Base-by-base conservation (phyloP, 2,888 invertebrate genomes). In the Tuta absoluta region DNA sequence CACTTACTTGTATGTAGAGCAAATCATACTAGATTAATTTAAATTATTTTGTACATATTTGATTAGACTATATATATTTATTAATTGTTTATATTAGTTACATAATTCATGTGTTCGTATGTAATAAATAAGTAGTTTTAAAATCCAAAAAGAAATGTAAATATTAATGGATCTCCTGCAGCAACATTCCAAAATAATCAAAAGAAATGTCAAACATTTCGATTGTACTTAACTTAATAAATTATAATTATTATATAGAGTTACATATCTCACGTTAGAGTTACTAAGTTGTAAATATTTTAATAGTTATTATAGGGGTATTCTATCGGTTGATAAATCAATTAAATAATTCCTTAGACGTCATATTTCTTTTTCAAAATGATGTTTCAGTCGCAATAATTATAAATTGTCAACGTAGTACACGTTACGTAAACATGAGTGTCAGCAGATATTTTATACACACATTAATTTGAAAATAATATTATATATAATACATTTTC, bases 151-250 rank as follows among this genome's bases (percentile, higher is more conserved):
- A 24, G 48, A 17, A 23, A 60, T 79, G 80, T 83, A 84, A 69
- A 84, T 85, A 79, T 14, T 69, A 63, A 67, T 67, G 70, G 78
- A 82, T 83, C 80, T 85, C 84, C 85, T 87, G 74, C 86, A 89
- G 91, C 91, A 79, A 78, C 90, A 91, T 91, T 91, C 91, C 91
- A 90, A 91, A 91, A 74, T 75, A 70, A 80, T 75, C 65, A 66
- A 72, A 77, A 75, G 65, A 45, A 57, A 64, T 62, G 63, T 67
- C 49, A 53, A 37, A 62, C 62, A 51, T 62, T 62, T 49, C 21
- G 49, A 49, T 49, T 49, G 23, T 21, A 45, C 45, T 45, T 45
- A 49, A 49, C 8, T 10, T 45, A 45, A 17, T 45, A 45, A 45
- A n/a, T 45, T 45, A 3, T 45, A 23, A 19, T 51, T 19, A 21